phyloP scores from a whole-genome alignment of 2,797 vertebrate genomes.

The Limnodromus scolopaceus region DNA sequence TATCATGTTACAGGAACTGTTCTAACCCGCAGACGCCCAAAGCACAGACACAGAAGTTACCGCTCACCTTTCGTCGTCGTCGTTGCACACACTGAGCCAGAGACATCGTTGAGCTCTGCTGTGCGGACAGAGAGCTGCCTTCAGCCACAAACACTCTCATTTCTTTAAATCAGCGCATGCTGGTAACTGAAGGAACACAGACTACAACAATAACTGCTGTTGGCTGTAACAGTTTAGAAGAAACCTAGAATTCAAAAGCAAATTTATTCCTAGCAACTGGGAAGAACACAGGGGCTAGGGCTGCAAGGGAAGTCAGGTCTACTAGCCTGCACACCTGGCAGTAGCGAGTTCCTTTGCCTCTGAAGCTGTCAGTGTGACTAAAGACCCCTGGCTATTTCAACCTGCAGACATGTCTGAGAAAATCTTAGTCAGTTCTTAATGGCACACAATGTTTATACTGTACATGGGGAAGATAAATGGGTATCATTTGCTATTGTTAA shows the following conservation, averaged over 20 bases:
- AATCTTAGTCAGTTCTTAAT: background rate
- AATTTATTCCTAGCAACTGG: background rate
- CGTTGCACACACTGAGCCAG: background rate
- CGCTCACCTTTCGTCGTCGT: background rate
- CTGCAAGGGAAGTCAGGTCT: background rate
- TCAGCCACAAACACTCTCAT: background rate
- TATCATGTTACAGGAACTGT: background rate
- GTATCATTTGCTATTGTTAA: conserved; percentile 34
- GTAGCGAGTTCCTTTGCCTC: background rate
- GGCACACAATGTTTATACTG: background rate
- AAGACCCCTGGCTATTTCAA: background rate
- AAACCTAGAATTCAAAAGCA: background rate
- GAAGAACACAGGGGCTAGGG: background rate
- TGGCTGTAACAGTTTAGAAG: background rate
- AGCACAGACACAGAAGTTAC: background rate
- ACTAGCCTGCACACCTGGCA: background rate
- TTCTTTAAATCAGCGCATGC: background rate
- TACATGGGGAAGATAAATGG: conserved; percentile 5
- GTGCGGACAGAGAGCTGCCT: background rate
- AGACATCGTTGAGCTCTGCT: background rate
- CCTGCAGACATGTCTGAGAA: background rate
- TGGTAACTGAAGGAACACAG: background rate
- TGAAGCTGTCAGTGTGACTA: background rate
- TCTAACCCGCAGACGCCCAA: background rate
- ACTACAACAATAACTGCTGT: background rate